Base-by-base conservation (phyloP, 2,113 vertebrate species). In the Ondatra zibethicus region DNA sequence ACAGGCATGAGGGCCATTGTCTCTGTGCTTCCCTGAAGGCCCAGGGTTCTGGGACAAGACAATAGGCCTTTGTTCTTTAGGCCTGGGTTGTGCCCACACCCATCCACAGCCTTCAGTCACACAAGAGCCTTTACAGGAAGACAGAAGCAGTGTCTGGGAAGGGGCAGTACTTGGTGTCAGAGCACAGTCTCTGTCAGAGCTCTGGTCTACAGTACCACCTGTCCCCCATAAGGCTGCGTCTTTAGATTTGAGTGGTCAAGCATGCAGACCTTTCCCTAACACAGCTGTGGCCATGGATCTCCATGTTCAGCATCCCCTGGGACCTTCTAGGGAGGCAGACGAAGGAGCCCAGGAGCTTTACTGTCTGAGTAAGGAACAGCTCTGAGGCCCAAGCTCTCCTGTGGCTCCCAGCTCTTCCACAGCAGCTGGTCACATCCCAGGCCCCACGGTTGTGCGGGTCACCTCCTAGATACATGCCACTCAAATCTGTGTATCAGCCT, bases 241-340 rank as follows among this genome's bases (percentile, higher is more conserved):
- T 76, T 33, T 61, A 76, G 52, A 90, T 63, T 47, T 6, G 17
- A 91, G 36, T 12, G 17, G 33, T 5, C 0, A 13, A 36, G 17
- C 14, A 16, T 0, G 3, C 31, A 50, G 50, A 8, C n/a, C 47
- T 70, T 73, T 90, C 68, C 89, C 92, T 68, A 39, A 91, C 84
- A 68, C 23, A 85, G 55, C 42, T 12, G 0, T n/a, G 36, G 4
- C 45, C 23, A 0, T 33, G 6, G 14, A 2, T 36, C 58, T n/a
- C 25, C 0, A 0, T 16, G 19, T 50, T 50, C n/a, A 0, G 63
- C 0, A 6, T 29, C 23, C 21, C 36, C 91, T 73, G 19, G 39
- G 58, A n/a, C 50, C 76, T 70, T 68, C 86, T 52, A 11, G 58
- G 73, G 29, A 16, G 6, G 31, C 42, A 36, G 61, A 12, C 73